A percentile compares a stretch with the other conserved stretches of the same genome.
phyloP scores from a whole-genome alignment of 2,113 vertebrate genomes.

The Onychostruthus taczanowskii region DNA sequence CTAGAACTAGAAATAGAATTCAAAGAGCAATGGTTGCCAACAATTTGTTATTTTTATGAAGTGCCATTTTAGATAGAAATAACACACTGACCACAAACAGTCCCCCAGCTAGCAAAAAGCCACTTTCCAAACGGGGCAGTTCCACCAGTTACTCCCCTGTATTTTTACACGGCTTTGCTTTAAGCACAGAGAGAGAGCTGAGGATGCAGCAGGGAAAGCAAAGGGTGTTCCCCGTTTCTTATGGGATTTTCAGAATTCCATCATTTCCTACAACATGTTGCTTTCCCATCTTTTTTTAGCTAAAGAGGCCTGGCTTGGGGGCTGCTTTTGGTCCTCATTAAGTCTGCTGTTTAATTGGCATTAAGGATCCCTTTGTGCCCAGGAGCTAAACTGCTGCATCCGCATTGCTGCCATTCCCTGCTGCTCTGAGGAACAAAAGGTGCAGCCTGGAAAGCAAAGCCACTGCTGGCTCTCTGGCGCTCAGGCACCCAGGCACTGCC shows the following conservation, averaged over 20 bases:
- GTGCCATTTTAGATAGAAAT: slow-evolving; percentile 49
- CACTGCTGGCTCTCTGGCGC: not conserved
- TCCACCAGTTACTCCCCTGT: not conserved
- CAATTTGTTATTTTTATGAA: slow-evolving; percentile 69
- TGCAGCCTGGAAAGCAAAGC: slow-evolving; percentile 28
- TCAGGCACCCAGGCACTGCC: not conserved
- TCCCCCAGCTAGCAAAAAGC: slow-evolving; percentile 2
- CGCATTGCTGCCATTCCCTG: slow-evolving; percentile 33
- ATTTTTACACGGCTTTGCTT: not conserved
- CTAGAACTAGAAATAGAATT: slow-evolving; percentile 60
- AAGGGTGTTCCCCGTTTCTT: slow-evolving; percentile 42
- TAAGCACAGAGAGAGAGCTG: not conserved
- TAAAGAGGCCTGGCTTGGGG: slow-evolving; percentile 12
- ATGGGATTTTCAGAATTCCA: slow-evolving; percentile 50
- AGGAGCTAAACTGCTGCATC: slow-evolving; percentile 36
- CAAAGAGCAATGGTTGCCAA: slow-evolving; percentile 56
- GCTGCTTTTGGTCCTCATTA: slow-evolving; percentile 38
- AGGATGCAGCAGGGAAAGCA: slow-evolving; percentile 13
- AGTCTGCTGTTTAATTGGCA: slow-evolving; percentile 44
- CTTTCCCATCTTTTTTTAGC: slow-evolving; percentile 15
- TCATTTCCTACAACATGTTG: slow-evolving; percentile 45
- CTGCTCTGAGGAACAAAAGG: slow-evolving; percentile 36
- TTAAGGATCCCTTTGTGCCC: slow-evolving; percentile 48
- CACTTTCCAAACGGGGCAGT: not conserved
- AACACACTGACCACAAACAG: slow-evolving; percentile 58